Conservation (phyloP, 2,888 invertebrate genomes). For the Megaustenia siamemsis region DNA sequence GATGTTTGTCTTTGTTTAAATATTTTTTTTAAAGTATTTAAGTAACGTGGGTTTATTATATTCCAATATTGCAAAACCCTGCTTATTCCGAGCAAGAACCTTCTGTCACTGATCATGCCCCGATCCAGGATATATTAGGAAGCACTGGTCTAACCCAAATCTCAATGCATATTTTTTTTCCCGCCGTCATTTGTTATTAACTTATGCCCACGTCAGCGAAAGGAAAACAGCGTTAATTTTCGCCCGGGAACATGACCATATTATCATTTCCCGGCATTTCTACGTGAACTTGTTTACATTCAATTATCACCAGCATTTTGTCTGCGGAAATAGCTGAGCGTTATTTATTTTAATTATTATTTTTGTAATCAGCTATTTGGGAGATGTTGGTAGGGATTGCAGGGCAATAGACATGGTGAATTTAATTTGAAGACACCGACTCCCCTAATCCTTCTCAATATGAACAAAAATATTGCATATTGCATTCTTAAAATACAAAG, state of each 20-base stretch:
- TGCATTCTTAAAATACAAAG: no score
- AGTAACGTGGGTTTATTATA: background rate
- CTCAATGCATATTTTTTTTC: no score
- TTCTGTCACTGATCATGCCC: background rate
- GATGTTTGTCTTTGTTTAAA: background rate
- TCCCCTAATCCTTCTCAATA: no score
- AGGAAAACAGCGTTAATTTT: background rate
- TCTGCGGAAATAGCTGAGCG: background rate
- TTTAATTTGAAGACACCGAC: no score
- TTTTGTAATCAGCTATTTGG: background rate
- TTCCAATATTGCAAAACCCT: background rate
- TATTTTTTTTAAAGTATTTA: background rate
- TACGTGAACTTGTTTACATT: constrained; percentile 14
- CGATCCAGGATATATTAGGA: background rate
- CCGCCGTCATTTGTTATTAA: constrained; percentile 1
- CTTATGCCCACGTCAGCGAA: background rate
- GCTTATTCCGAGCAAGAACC: background rate
- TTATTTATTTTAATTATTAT: background rate
- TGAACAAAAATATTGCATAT: no score
- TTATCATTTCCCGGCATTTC: constrained; percentile 1
- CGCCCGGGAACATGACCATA: background rate
- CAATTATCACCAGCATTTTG: constrained; percentile 10
- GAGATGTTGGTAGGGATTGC: background rate
- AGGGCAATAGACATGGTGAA: no score
- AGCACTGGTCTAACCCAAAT: no score